phyloP scores from a whole-genome alignment of 2,888 invertebrate species.

The Pachydiplax longipennis region DNA sequence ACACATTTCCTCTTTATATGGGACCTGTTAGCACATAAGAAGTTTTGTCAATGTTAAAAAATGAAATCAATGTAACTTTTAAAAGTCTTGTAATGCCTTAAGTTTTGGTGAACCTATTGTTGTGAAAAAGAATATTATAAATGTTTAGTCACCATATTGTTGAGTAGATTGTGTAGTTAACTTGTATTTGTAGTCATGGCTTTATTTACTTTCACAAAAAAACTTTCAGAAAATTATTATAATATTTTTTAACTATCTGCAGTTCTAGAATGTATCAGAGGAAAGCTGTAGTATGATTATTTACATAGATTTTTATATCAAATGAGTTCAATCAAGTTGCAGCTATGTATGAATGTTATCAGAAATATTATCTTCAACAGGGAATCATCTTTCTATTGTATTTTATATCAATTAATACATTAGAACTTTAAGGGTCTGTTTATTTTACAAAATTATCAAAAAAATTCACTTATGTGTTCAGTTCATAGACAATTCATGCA shows the following conservation, averaged over 20 bases:
- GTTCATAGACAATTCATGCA: not conserved
- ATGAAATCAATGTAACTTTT: constrained; percentile 17
- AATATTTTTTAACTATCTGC: not conserved
- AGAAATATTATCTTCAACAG: not conserved
- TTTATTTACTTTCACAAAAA: not conserved
- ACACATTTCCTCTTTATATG: constrained; percentile 38
- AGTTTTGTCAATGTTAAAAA: constrained; percentile 17
- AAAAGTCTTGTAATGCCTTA: constrained; percentile 7
- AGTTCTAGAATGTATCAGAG: not conserved
- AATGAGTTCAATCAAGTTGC: not conserved
- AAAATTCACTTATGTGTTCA: not conserved
- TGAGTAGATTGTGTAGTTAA: not conserved
- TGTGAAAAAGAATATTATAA: constrained; percentile 8
- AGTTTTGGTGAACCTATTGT: constrained; percentile 4
- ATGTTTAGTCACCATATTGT: not conserved
- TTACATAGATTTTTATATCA: not conserved
- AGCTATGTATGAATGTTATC: not conserved
- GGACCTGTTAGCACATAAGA: constrained; percentile 36
- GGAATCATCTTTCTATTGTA: not conserved
- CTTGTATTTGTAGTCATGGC: constrained; percentile 9
- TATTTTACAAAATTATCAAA: not conserved
- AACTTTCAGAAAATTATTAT: not conserved
- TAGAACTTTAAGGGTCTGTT: not conserved
- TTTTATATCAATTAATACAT: not conserved
- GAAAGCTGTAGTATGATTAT: not conserved